Evolutionary conservation across 1,140 invertebrate genomes (phyloP).

Genomic region (Cyclargus thomasi): DNA sequence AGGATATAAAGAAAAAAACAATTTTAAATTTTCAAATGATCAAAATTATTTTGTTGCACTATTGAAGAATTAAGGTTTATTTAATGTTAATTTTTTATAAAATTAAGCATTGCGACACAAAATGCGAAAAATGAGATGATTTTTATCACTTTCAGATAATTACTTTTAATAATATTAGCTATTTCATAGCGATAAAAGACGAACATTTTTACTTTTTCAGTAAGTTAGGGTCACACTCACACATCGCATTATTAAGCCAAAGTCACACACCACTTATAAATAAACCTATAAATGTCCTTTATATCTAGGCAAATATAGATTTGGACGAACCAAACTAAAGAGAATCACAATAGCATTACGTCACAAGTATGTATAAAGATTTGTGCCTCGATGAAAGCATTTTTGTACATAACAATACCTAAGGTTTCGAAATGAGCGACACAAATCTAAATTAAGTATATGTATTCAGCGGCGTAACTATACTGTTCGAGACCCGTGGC

Average conservation of each 20-base stretch:
- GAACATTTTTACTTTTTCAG: conserved; percentile 2
- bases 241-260: conserved; percentile 4
- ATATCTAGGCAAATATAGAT: conserved; percentile 8
- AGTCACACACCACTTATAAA: conserved; percentile 10
- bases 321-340: conserved; percentile 10
- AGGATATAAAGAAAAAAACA: not conserved
- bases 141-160: not conserved
- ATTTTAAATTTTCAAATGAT: not conserved
- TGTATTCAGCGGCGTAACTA: too few species aligned
- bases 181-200: conserved; percentile 11
- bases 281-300: conserved; percentile 12
- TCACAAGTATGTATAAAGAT: not conserved
- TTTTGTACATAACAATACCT: not conserved
- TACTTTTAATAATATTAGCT: conserved; percentile 9
- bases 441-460: conserved; percentile 10
- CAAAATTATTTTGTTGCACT: not conserved
- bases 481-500: too few species aligned
- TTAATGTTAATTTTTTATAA: not conserved
- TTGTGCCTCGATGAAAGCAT: not conserved
- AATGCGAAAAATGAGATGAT: conserved; percentile 1
- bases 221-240: not conserved
- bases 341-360: conserved; percentile 8
- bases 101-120: not conserved
- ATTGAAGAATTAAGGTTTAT: not conserved
- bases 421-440: not conserved